Conservation (phyloP, 2,113 vertebrate species). For the Capreolus pygargus region DNA sequence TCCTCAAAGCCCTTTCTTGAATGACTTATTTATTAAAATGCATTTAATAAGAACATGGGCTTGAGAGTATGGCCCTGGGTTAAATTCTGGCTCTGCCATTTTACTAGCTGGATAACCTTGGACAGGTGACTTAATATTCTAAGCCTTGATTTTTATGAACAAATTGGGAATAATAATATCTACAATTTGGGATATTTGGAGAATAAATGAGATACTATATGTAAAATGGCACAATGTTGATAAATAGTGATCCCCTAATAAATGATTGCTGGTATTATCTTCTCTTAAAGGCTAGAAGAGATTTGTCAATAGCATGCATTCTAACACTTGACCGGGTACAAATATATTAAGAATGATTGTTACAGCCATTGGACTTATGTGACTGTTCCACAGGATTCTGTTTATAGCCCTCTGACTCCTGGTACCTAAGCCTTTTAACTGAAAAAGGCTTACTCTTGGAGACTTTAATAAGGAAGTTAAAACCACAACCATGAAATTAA, state of each 20-base stretch:
- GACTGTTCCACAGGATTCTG: background rate
- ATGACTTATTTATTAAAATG: conserved; percentile 13
- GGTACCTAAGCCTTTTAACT: background rate
- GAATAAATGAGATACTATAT: background rate
- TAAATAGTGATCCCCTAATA: background rate
- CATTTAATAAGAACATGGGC: conserved; percentile 1
- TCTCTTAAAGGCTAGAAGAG: conserved; percentile 1
- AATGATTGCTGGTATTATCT: background rate
- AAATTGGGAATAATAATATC: background rate
- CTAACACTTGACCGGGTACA: background rate
- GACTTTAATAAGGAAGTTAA: background rate
- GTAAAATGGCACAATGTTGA: background rate
- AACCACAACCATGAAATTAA: background rate
- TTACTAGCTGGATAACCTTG: background rate
- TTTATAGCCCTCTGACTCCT: background rate
- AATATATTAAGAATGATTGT: background rate
- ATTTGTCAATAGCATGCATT: background rate
- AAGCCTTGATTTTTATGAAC: background rate
- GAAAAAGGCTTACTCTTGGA: conserved; percentile 23
- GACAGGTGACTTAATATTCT: background rate
- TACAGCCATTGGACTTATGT: background rate
- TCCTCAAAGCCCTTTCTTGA: conserved; percentile 24
- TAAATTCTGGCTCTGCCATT: conserved; percentile 1
- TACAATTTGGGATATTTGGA: background rate
- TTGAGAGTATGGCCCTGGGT: background rate